A percentile compares a stretch with the other conserved stretches of the same genome.
phyloP scores from a whole-genome alignment of 2,888 invertebrate species.

The Marasmarcha lunaedactyla region DNA sequence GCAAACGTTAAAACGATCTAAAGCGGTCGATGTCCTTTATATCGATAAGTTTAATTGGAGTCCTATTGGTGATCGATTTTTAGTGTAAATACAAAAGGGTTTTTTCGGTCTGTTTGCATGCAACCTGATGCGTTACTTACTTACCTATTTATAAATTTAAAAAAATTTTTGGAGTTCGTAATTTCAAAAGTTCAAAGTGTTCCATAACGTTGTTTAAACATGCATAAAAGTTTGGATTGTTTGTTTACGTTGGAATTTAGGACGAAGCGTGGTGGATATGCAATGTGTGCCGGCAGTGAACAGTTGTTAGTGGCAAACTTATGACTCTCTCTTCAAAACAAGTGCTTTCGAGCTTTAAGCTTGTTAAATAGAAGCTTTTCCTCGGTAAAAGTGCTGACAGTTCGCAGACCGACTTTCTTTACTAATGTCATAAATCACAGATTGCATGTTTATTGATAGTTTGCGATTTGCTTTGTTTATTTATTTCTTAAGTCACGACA shows the following conservation, averaged over 20 bases:
- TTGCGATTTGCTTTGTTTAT: constrained; percentile 15
- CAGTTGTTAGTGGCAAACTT: neutral
- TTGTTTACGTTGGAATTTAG: no score
- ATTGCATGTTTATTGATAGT: constrained; percentile 12
- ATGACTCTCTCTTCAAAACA: neutral
- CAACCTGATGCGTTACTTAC: neutral
- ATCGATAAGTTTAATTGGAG: constrained; percentile 21
- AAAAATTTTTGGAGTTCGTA: no score
- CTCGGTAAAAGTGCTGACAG: neutral
- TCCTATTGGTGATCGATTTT: constrained; percentile 19
- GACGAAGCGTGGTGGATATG: no score
- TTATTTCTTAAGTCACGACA: no score
- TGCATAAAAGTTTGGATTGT: no score
- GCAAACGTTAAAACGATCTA: constrained; percentile 18
- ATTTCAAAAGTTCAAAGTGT: no score
- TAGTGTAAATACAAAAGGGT: constrained; percentile 21
- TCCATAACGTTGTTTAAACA: no score
- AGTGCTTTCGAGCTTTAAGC: neutral
- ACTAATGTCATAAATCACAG: neutral
- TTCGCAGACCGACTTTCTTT: neutral
- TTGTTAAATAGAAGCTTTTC: neutral
- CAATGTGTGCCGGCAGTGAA: neutral
- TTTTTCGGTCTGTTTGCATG: neutral
- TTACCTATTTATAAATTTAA: neutral
- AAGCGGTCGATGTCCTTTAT: constrained; percentile 31